Percentiles rank a stretch among this genome's conserved stretches.
phyloP scores from a whole-genome alignment of 37 sponge, comb jelly and placozoan species.

The Cladorhizidae sp. region DNA sequence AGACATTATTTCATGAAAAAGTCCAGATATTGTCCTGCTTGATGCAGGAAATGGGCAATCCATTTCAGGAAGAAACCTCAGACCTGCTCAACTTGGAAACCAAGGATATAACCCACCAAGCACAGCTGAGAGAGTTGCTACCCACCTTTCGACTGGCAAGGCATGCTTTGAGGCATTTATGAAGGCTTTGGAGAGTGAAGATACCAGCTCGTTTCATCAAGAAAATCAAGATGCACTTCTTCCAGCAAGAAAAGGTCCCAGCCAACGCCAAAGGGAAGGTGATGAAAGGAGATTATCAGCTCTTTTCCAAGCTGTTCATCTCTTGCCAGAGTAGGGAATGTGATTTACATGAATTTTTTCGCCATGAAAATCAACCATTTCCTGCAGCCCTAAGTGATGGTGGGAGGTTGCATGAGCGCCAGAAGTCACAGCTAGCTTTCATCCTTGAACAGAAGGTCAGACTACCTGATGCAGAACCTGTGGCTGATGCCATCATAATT shows the following conservation, averaged over 20 bases:
- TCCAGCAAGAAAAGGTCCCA: constrained; percentile 3
- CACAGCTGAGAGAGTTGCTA: too few species aligned
- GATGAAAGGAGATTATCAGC: not conserved
- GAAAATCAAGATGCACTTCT: constrained; percentile 85
- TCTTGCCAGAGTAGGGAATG: not conserved
- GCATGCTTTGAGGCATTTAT: too few species aligned
- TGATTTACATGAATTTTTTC: not conserved
- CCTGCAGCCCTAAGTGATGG: not conserved
- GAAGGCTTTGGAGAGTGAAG: too few species aligned
- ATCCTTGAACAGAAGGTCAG: not conserved
- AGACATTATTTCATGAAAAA: not conserved
- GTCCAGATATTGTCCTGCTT: not conserved
- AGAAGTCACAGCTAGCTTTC: not conserved
- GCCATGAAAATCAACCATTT: not conserved
- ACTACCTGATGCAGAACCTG: not conserved
- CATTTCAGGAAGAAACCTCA: constrained; percentile 35
- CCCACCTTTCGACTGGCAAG: too few species aligned
- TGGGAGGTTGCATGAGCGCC: not conserved
- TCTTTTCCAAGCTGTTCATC: not conserved
- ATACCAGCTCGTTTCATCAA: too few species aligned
- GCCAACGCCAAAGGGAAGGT: not conserved
- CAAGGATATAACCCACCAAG: constrained; percentile 37
- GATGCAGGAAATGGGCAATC: constrained; percentile 36
- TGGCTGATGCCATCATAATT: not conserved
- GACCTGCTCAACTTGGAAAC: constrained; percentile 36